phyloP scores from a whole-genome alignment of 2,113 vertebrate species.

The Micromys minutus region DNA sequence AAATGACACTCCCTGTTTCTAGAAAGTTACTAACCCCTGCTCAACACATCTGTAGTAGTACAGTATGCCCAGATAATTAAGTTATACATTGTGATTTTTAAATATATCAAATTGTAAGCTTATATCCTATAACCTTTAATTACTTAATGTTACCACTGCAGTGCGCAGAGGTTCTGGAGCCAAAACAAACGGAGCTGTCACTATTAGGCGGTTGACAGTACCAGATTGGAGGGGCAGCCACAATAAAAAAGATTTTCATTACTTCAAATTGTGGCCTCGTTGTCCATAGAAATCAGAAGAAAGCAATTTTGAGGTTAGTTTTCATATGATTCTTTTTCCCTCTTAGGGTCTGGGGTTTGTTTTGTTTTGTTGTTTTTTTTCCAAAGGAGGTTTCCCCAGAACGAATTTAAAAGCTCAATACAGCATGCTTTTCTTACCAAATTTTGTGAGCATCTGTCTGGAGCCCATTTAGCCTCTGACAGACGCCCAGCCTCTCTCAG shows the following conservation, averaged over 20 bases:
- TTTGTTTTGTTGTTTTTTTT: constrained; percentile 68
- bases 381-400: constrained; percentile 73
- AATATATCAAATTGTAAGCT: constrained; percentile 18
- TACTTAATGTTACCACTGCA: constrained; percentile 13
- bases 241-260: constrained; percentile 38
- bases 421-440: constrained; percentile 66
- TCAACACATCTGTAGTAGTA: not conserved
- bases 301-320: constrained; percentile 77
- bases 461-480: constrained; percentile 71
- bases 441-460: constrained; percentile 73
- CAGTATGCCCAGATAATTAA: constrained; percentile 24
- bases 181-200: constrained; percentile 53
- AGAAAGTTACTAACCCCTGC: not conserved
- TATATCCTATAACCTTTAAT: constrained; percentile 30
- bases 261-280: constrained; percentile 62
- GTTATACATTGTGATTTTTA: not conserved
- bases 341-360: constrained; percentile 66
- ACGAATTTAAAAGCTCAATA: constrained; percentile 70
- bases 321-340: constrained; percentile 52
- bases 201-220: constrained; percentile 25
- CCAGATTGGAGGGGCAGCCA: constrained; percentile 46
- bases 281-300: constrained; percentile 70
- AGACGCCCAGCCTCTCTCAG: constrained; percentile 66
- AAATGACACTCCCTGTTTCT: not conserved
- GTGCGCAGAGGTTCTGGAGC: not conserved